Base-by-base conservation (phyloP, 1,140 invertebrate species). In the Drosophila asahinai region DNA sequence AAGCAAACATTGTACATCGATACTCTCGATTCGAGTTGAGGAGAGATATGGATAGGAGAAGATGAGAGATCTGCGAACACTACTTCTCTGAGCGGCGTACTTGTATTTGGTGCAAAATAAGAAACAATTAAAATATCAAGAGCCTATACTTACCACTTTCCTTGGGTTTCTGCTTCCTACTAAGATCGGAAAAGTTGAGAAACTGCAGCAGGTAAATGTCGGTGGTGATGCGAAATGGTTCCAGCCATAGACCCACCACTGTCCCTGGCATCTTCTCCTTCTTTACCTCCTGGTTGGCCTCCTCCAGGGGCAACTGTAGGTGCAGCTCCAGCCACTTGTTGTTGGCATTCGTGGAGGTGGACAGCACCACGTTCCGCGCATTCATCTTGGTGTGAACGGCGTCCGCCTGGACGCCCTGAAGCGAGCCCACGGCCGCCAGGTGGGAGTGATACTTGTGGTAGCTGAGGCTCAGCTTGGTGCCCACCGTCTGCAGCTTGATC, bases 291-390 rank as follows among this genome's bases (percentile, higher is more conserved):
- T 12, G 5, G 45, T n/a, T 60, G 15, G 15, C 5, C 4, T 66
- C 74, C 27, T 40, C 22, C 2, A 61, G 14, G 0, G 89, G 89
- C 9, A 81, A 36, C 38, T 92, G 90, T 5, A 86, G 3, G 30
- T 92, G 86, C 22, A 89, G 2, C 38, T 86, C 87, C 0, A 92
- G n/a, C 83, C 91, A 92, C 45, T 91, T 92, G 42, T 77, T 91
- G 36, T 67, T 58, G 1, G 38, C 19, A 8, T 74, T 79, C 42
- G 72, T 77, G 11, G 66, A 73, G 0, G 86, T 92, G 11, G 86
- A 90, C 27, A 82, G 22, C 3, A 90, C 71, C 12, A 90, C 77
- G 42, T 81, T 90, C 0, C 77, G 72, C 0, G 77, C 65, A 40
- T 86, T 82, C 86, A 87, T 86, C 66, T 83, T 75, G 0, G 60